Percentiles rank a stretch among this genome's conserved stretches.
Evolutionary conservation across 2,113 vertebrate species (phyloP).

Genomic region (Ancistrus triradiatus): DNA sequence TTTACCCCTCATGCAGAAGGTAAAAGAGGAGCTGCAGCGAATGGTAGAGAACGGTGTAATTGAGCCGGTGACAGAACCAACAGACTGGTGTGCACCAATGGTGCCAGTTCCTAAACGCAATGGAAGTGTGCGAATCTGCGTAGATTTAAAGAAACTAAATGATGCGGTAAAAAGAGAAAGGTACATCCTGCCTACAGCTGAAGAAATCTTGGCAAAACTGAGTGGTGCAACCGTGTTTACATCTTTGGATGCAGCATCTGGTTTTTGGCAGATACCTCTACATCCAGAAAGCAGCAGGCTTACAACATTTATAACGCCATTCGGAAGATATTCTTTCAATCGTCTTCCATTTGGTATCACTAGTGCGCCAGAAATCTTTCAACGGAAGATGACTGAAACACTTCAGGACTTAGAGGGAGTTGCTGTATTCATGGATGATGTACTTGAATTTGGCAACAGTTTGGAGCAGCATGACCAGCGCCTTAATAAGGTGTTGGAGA

Average conservation of each 20-base stretch:
- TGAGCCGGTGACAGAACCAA: neutral
- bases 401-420: neutral
- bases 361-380: no score
- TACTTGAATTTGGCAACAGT: neutral
- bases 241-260: neutral
- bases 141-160: neutral
- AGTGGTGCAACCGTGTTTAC: neutral
- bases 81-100: neutral
- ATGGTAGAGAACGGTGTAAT: neutral
- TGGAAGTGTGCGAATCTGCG: neutral
- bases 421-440: no score
- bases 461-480: neutral
- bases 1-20: no score
- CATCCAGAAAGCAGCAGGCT: neutral
- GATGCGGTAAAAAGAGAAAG: neutral
- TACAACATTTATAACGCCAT: no score
- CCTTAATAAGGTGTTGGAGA: constrained; percentile 16
- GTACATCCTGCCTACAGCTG: neutral
- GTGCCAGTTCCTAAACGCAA: neutral
- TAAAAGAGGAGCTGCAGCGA: no score
- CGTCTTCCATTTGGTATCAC: no score
- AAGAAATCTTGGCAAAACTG: neutral
- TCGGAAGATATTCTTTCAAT: no score
- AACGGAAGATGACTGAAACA: no score
- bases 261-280: neutral